Conservation (phyloP, 1,140 invertebrate species). For the Onthophagus taurus region DNA sequence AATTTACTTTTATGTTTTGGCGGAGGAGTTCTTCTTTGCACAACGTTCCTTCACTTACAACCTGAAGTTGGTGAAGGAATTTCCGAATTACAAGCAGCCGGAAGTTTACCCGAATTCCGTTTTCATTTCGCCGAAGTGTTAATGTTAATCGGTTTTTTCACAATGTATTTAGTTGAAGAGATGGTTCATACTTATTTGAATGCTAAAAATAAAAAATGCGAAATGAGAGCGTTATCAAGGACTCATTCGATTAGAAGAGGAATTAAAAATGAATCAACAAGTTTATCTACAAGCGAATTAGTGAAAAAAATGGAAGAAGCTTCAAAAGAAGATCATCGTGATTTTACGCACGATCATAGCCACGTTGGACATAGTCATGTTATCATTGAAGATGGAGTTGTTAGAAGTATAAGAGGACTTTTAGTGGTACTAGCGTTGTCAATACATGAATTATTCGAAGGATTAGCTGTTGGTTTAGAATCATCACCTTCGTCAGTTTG, state of each 20-base stretch:
- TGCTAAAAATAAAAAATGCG: constrained; percentile 34
- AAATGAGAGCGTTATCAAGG: constrained; percentile 19
- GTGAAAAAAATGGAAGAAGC: constrained; percentile 19
- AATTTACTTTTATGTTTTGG: constrained; percentile 72
- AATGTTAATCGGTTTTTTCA: constrained; percentile 70
- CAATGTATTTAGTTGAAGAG: constrained; percentile 79
- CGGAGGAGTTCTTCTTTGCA: constrained; percentile 82
- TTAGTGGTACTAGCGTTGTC: constrained; percentile 79
- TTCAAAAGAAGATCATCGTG: constrained; percentile 12
- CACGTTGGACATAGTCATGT: constrained; percentile 28
- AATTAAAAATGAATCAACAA: constrained; percentile 22
- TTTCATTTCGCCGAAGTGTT: constrained; percentile 62
- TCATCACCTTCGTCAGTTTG: constrained; percentile 56
- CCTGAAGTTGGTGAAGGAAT: constrained; percentile 75
- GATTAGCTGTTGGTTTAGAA: constrained; percentile 79
- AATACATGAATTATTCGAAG: constrained; percentile 87
- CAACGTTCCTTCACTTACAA: constrained; percentile 81
- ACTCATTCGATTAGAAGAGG: constrained; percentile 30
- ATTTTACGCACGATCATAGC: constrained; percentile 15
- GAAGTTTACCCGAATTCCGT: constrained; percentile 40
- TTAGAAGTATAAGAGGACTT: constrained; percentile 59
- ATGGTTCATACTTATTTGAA: constrained; percentile 61
- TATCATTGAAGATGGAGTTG: constrained; percentile 46
- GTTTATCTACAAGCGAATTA: constrained; percentile 38
- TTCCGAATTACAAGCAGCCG: constrained; percentile 43